Evolutionary conservation across 2,797 vertebrate genomes (phyloP), one percentile per base, ranked within the genome.

Genomic region (Lithobates sylvaticus): DNA sequence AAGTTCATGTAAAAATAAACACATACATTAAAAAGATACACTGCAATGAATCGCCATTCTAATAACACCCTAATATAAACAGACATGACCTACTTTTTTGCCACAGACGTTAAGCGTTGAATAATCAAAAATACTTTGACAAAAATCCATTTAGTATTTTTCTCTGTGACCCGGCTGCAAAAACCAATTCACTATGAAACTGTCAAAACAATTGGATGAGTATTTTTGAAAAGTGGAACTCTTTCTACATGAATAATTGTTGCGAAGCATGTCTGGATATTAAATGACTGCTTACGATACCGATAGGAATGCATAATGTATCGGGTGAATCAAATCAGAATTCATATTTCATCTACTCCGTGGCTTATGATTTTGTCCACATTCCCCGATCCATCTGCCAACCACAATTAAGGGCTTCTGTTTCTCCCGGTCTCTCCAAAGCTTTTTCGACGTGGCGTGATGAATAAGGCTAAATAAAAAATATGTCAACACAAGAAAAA

Each of bases 231-330:
- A 89, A 88, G 91, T 84, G 89, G 89, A 90, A 89, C 74, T 36
- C 83, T 85, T 88, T 92, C 90, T 90, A 90, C 84, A 88, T 90
- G 89, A 91, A 90, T 92, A 90, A 89, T 89, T 88, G 91, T 89
- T 87, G 87, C 78, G 86, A 73, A 90, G 64, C 88, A 76, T 74
- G 29, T 50, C 88, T 89, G 86, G 92, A 89, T 88, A 89, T 88
- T 83, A 92, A 91, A 93, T 92, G 90, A 87, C 81, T 81, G 23
- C 76, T 89, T 85, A 91, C 81, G 89, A 91, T 90, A 88, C 65
- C 44, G n/a, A 65, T 23, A 75, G 88, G 81, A 90, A 85, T 91
- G 89, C 81, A 88, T 91, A 89, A 90, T 90, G 77, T 84, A 90
- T 89, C 90, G 75, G 84, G 78, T 87, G 84, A 90, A 90, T 91